Base-by-base conservation (phyloP, 2,113 vertebrate genomes). In the Loxodonta africana region DNA sequence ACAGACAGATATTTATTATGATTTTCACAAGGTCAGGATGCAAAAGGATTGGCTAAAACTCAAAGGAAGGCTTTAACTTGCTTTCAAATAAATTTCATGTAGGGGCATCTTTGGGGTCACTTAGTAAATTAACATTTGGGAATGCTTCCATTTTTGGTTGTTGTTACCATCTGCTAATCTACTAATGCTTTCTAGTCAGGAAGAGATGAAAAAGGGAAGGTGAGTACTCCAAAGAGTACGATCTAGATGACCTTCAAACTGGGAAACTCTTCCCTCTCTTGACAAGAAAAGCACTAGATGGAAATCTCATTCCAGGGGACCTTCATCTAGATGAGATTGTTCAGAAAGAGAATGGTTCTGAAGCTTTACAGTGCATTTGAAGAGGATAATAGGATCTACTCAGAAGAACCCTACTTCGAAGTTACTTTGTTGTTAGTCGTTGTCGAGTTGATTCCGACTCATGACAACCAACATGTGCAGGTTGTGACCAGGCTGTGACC, bases 1-100 rank as follows among this genome's bases (percentile, higher is more conserved):
- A 76, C 8, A 78, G 67, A 48, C 17, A 62, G 53, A 83, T 89
- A 80, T 65, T 95, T 78, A 83, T n/a, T 62, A 63, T 90, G n/a
- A 76, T 67, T 67, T 78, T 93, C 28, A 81, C 30, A 73, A 14
- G 26, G 85, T 26, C 48, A 73, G 20, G 48, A 69, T 69, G 46
- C 51, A n/a, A 73, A 69, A 20, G n/a, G 18, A 53, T 28, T 73
- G 46, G n/a, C 33, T 67, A 37, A 44, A 53, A 23, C 67, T 57
- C 12, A 57, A 57, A 73, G 26, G 8, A 57, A 87, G 69, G 67
- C 46, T 69, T 53, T 37, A 71, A 57, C n/a, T 87, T n/a, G 20
- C 85, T 87, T 87, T 57, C 48, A 51, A 73, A 71, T 73, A 87
- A 87, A 87, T 73, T 86, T 37, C 85, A 26, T 73, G 30, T 53